Conservation (phyloP, 2,888 invertebrate species). For the Chrysina gloriosa region DNA sequence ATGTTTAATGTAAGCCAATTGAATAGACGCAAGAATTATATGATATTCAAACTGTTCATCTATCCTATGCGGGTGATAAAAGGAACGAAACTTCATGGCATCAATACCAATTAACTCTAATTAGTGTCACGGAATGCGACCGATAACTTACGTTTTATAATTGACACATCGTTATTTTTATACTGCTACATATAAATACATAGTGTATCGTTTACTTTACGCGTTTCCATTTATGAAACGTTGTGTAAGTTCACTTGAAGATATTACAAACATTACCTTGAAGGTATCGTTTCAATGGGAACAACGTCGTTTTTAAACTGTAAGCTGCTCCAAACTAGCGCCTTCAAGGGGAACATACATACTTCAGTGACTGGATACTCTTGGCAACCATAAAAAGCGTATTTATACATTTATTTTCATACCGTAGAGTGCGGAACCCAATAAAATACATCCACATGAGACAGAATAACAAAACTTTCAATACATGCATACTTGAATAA, state of each 20-base stretch:
- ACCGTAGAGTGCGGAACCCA: constrained; percentile 25
- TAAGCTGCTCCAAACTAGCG: constrained; percentile 17
- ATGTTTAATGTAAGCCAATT: too few species aligned
- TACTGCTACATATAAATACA: too few species aligned
- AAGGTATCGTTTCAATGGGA: constrained; percentile 17
- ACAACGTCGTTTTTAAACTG: constrained; percentile 12
- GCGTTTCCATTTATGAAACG: constrained; percentile 18
- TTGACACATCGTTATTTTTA: constrained; percentile 12
- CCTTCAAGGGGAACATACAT: constrained; percentile 25
- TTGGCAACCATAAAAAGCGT: constrained; percentile 19
- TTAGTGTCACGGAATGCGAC: not conserved
- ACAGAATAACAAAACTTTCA: constrained; percentile 32
- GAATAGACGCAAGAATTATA: too few species aligned
- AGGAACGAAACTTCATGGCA: not conserved
- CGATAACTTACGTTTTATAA: constrained; percentile 5
- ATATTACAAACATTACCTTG: constrained; percentile 16
- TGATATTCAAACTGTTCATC: not conserved
- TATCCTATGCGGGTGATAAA: not conserved
- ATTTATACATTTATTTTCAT: constrained; percentile 34
- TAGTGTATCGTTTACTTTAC: constrained; percentile 7
- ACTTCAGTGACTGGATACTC: constrained; percentile 25
- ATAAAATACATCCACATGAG: constrained; percentile 26
- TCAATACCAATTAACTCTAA: constrained; percentile 8
- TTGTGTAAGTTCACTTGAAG: constrained; percentile 11
- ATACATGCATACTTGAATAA: constrained; percentile 32